Evolutionary conservation across 2,113 vertebrate genomes (phyloP).

Genomic region (Eupsittula cactorum): DNA sequence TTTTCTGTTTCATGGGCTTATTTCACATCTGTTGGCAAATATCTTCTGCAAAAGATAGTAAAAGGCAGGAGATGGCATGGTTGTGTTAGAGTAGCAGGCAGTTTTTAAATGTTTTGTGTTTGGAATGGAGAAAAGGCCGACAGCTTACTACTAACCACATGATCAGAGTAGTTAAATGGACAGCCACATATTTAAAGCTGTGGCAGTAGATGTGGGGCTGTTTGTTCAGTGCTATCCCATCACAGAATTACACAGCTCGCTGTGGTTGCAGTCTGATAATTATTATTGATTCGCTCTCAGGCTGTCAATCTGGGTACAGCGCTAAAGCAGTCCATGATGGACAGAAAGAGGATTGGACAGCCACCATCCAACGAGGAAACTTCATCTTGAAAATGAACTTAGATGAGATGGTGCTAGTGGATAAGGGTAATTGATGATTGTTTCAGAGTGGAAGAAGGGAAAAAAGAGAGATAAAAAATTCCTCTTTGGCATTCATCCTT

Average conservation of each 20-base stretch:
- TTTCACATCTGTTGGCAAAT: constrained; percentile 12
- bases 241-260: constrained; percentile 80
- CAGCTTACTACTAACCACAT: constrained; percentile 53
- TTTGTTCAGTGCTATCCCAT: constrained; percentile 77
- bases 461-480: constrained; percentile 73
- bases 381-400: constrained; percentile 92
- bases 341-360: constrained; percentile 92
- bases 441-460: constrained; percentile 82
- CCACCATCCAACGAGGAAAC: constrained; percentile 88
- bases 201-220: constrained; percentile 63
- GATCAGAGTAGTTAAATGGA: constrained; percentile 71
- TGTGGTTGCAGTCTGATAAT: constrained; percentile 90
- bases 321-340: constrained; percentile 84
- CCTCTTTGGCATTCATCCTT: constrained; percentile 73
- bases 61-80: background rate
- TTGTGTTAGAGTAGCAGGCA: background rate
- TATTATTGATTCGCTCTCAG: constrained; percentile 96
- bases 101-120: constrained; percentile 55
- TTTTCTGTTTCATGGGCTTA: constrained; percentile 5
- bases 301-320: constrained; percentile 88
- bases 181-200: constrained; percentile 78
- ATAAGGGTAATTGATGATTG: constrained; percentile 97
- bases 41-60: constrained; percentile 37
- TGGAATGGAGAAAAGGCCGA: background rate
- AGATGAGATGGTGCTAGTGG: constrained; percentile 88